These are phyloP conservation scores for Lepus timidus DNA, from an alignment of 2,113 vertebrate species.

Conservation along the genomic window DNA sequence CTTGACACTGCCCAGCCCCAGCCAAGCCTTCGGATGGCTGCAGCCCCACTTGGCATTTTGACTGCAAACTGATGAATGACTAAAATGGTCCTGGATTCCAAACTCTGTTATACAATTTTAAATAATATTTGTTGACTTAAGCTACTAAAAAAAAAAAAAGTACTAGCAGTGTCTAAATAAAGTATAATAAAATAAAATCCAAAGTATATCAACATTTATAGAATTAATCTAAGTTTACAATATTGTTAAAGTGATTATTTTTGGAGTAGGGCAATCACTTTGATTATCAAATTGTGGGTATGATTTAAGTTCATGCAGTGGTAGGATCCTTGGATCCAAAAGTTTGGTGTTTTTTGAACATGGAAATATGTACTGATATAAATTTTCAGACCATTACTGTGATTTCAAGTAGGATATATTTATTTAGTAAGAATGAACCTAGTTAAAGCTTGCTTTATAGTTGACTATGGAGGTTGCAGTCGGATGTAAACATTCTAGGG, in stretches of 20 bases:
- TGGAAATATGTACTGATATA: not conserved
- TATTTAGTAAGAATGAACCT: not conserved
- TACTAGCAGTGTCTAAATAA: not conserved
- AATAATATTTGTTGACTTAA: too few species aligned
- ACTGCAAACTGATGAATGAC: too few species aligned
- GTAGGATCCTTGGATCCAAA: conserved; percentile 5
- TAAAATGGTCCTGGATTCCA: too few species aligned
- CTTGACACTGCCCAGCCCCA: too few species aligned
- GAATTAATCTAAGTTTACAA: not conserved
- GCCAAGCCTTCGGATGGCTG: too few species aligned
- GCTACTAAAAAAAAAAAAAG: not conserved
- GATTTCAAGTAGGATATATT: not conserved
- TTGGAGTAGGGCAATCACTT: not conserved
- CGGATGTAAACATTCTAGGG: not conserved
- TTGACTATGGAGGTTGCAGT: not conserved
- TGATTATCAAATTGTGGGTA: not conserved
- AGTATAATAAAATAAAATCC: not conserved
- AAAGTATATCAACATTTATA: not conserved
- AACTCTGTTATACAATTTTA: too few species aligned
- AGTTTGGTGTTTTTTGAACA: conserved; percentile 18
- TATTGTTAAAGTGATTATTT: conserved; percentile 6
- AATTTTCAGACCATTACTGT: not conserved
- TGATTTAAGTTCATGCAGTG: not conserved
- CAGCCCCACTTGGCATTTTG: too few species aligned
- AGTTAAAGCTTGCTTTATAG: not conserved